These are phyloP conservation scores for Leptopilina syphax DNA, from an alignment of 2,888 invertebrate species.

Conservation along the genomic window DNA sequence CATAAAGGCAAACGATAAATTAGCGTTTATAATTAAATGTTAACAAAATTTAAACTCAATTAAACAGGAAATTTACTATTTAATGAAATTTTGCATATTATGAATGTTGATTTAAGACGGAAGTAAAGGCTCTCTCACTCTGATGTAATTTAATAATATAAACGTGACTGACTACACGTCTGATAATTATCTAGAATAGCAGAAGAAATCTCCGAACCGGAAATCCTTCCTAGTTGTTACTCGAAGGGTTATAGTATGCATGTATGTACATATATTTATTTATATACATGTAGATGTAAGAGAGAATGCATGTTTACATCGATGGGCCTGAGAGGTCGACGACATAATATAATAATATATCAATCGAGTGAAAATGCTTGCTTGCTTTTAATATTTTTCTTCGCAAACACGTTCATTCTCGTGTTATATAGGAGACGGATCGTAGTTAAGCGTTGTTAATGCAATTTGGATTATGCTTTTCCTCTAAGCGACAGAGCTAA, in stretches of 20 bases:
- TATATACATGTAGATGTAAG: no score
- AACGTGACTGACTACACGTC: not conserved
- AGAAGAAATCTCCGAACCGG: not conserved
- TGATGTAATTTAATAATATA: not conserved
- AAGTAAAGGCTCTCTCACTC: not conserved
- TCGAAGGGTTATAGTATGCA: not conserved
- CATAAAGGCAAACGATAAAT: no score
- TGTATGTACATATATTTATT: no score
- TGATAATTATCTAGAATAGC: slow-evolving; percentile 24
- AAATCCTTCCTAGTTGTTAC: slow-evolving; percentile 4
- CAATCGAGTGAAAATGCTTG: slow-evolving; percentile 28
- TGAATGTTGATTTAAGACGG: not conserved
- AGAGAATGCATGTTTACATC: slow-evolving; percentile 10
- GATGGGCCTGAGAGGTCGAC: not conserved
- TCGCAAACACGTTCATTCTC: not conserved
- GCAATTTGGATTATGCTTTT: slow-evolving; percentile 54
- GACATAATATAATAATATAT: not conserved
- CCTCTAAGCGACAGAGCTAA: slow-evolving; percentile 47
- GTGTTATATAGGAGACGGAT: not conserved
- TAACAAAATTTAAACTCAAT: no score
- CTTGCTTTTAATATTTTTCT: not conserved
- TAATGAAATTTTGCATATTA: no score
- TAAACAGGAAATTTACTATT: no score
- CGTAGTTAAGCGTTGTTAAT: slow-evolving; percentile 49
- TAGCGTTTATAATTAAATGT: no score